Base-by-base conservation (phyloP, 1,140 invertebrate genomes). In the Laodelphax striatellus region DNA sequence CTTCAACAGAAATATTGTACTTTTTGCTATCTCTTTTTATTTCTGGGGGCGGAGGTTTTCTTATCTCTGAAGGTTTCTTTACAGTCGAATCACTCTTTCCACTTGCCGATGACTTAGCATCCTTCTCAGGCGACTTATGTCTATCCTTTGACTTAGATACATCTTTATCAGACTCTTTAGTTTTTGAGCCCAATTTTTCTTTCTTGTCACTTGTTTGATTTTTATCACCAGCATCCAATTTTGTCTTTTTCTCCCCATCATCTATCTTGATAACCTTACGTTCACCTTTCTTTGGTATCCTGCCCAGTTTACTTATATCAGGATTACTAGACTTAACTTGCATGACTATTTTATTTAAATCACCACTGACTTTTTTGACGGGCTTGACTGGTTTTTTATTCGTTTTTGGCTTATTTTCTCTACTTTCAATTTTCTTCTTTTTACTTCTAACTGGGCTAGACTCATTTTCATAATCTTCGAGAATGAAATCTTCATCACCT, bases 1-100 rank as follows among this genome's bases (percentile, higher is more conserved):
- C 82, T 75, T 90, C 86, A 63, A 89, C 87, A 1, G 87, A 88
- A 68, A 89, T 87, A 8, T 87, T 87, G 28, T 84, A 82, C 68
- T 88, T 86, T 66, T 87, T 87, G 55, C 76, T 77, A 44, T 79
- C 74, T n/a, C 34, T 34, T 44, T 60, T 55, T 14, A 43, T 17
- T 55, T 60, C 52, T 21, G 58, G 58, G 1, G 53, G 19, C 19
- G 43, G 43, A 16, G 43, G 43, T 46, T 46, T 46, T 19, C 19
- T 46, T 5, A 46, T 19, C 4, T 46, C 43, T n/a, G 43, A 46
- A 5, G 43, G n/a, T 55, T 63, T 63, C 28, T 63, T 60, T n/a
- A 24, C 16, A 19, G 22, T 58, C 42, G 13, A 17, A 24, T 22
- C 31, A 28, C 9, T 58, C 43, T 65, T 65, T 9, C 28, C 28